Evolutionary conservation across 2,888 invertebrate genomes (phyloP).

Genomic region (Platycheirus rosarum): DNA sequence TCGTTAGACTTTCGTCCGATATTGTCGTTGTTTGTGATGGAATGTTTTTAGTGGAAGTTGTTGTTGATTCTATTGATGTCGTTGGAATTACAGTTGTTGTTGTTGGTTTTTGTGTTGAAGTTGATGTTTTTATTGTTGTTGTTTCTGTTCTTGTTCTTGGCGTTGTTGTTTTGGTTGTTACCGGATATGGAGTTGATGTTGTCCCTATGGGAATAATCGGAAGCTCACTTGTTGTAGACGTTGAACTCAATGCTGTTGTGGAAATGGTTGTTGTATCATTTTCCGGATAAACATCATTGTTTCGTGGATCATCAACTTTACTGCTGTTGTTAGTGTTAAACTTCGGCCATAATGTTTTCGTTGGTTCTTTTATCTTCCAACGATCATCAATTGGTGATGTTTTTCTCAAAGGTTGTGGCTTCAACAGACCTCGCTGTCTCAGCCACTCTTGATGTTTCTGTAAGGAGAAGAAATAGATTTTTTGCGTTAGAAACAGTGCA

Average conservation of each 20-base stretch:
- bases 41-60: constrained; percentile 28
- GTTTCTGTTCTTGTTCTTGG: constrained; percentile 12
- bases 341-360: constrained; percentile 70
- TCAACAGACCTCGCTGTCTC: constrained; percentile 78
- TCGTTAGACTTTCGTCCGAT: constrained; percentile 28
- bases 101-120: constrained; percentile 5
- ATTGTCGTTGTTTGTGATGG: constrained; percentile 52
- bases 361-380: constrained; percentile 61
- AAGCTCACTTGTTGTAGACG: constrained; percentile 35
- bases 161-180: constrained; percentile 47
- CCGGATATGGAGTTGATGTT: constrained; percentile 33
- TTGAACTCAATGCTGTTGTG: constrained; percentile 30
- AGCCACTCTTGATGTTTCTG: constrained; percentile 82
- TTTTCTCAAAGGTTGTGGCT: constrained; percentile 48
- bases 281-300: constrained; percentile 80
- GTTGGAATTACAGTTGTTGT: constrained; percentile 11
- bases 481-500: neutral
- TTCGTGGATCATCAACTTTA: constrained; percentile 74
- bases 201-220: constrained; percentile 22
- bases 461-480: constrained; percentile 16
- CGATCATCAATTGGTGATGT: constrained; percentile 44
- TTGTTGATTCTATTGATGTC: constrained; percentile 30
- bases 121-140: constrained; percentile 36
- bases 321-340: constrained; percentile 64
- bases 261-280: constrained; percentile 76